These are phyloP conservation scores for Anastatus disparis DNA, from an alignment of 1,140 invertebrate species.

Conservation along the genomic window DNA sequence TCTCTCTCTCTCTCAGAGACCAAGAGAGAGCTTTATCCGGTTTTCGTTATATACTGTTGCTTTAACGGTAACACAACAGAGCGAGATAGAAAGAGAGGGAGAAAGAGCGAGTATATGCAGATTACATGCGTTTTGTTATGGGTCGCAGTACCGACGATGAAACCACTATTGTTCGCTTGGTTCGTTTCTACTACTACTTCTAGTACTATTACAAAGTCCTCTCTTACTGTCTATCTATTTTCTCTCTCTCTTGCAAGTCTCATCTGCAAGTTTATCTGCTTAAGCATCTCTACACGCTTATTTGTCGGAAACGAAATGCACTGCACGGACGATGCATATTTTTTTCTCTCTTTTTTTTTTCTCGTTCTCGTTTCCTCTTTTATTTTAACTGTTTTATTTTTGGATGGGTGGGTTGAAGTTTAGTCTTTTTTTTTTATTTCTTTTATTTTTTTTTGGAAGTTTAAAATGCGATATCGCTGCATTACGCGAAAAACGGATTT, in stretches of 20 bases:
- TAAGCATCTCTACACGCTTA: constrained; percentile 34
- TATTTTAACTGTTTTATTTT: background rate
- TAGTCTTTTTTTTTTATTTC: background rate
- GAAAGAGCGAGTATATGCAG: constrained; percentile 21
- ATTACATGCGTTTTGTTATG: constrained; percentile 39
- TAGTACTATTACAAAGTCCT: no score
- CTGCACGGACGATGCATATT: background rate
- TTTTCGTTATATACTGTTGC: no score
- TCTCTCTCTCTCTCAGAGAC: no score
- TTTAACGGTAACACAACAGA: no score
- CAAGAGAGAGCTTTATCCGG: no score
- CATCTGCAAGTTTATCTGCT: constrained; percentile 41
- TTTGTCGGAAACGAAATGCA: constrained; percentile 32
- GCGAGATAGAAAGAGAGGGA: no score
- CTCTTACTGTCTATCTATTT: no score
- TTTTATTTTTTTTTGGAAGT: background rate
- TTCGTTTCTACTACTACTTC: no score
- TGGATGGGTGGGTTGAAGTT: background rate
- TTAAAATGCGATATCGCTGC: constrained; percentile 12
- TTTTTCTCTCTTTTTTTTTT: background rate
- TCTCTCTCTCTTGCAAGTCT: no score
- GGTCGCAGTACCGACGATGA: constrained; percentile 23
- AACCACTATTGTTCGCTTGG: constrained; percentile 26
- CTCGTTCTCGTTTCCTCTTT: background rate
- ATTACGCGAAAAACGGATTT: constrained; percentile 19